Percentiles rank a stretch among this genome's conserved stretches.
Conservation (phyloP, 2,888 invertebrate species). For the Rhaphigaster nebulosa region DNA sequence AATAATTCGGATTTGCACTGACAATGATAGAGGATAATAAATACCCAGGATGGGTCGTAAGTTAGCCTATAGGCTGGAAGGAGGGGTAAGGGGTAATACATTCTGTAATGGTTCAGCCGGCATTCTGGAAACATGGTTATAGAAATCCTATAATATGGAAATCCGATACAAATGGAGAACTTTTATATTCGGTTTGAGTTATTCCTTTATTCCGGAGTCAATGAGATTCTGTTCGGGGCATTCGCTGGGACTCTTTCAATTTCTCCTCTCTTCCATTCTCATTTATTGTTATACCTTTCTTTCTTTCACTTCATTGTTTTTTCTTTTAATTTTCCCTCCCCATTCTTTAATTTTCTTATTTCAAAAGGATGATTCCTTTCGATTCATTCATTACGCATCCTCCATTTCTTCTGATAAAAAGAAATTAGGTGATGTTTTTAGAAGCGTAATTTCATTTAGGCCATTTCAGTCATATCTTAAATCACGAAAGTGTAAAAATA, state of each 20-base stretch:
- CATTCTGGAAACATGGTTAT: conserved; percentile 55
- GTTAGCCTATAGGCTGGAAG: background rate
- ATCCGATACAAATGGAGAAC: conserved; percentile 58
- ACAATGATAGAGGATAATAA: conserved; percentile 11
- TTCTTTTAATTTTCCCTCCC: conserved; percentile 21
- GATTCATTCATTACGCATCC: conserved; percentile 32
- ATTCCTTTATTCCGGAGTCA: conserved; percentile 55
- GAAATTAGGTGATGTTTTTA: background rate
- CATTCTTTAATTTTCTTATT: background rate
- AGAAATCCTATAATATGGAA: conserved; percentile 58
- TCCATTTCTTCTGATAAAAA: background rate
- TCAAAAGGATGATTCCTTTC: background rate
- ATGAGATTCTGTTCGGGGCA: conserved; percentile 47
- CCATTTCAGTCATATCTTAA: background rate
- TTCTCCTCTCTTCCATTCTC: conserved; percentile 48
- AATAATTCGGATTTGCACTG: background rate
- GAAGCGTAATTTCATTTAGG: background rate
- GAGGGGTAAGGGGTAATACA: conserved; percentile 24
- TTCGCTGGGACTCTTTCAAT: conserved; percentile 40
- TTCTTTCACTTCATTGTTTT: conserved; percentile 49
- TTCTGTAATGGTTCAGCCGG: conserved; percentile 33
- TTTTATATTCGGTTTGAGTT: conserved; percentile 58
- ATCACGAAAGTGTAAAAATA: background rate
- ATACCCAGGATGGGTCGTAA: background rate
- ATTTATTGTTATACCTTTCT: conserved; percentile 46